Conservation (phyloP, 2,888 invertebrate genomes). For the Antheraea yamamai region DNA sequence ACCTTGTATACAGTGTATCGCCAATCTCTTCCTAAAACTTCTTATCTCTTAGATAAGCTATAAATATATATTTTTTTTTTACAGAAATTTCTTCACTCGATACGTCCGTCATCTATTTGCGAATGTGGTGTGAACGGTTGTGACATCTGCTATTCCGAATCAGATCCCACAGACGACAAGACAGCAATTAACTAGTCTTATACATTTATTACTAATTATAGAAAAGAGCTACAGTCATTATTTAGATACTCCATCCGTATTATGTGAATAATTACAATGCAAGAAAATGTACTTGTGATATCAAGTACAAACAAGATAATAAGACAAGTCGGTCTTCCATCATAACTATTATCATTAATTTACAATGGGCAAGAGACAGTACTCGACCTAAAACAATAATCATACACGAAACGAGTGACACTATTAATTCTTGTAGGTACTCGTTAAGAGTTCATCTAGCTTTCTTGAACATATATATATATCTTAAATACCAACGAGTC, state of each 20-base stretch:
- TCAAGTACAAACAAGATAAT: slow-evolving; percentile 60
- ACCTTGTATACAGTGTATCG: not conserved
- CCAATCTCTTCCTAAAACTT: slow-evolving; percentile 18
- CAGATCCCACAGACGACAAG: slow-evolving; percentile 72
- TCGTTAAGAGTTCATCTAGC: slow-evolving; percentile 1
- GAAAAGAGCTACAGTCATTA: slow-evolving; percentile 31
- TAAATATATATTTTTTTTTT: slow-evolving; percentile 25
- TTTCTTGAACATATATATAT: not conserved
- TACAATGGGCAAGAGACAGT: slow-evolving; percentile 50
- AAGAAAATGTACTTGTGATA: slow-evolving; percentile 48
- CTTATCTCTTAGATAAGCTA: slow-evolving; percentile 28
- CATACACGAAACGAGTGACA: slow-evolving; percentile 16
- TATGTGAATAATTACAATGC: slow-evolving; percentile 28
- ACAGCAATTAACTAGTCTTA: slow-evolving; percentile 60
- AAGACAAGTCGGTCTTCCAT: slow-evolving; percentile 58
- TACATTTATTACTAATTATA: slow-evolving; percentile 25
- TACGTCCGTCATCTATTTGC: slow-evolving; percentile 87
- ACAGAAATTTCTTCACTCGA: slow-evolving; percentile 89
- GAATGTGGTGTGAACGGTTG: slow-evolving; percentile 91
- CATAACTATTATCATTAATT: slow-evolving; percentile 66
- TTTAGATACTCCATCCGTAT: slow-evolving; percentile 31
- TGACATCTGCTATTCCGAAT: slow-evolving; percentile 81
- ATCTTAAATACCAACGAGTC: not conserved
- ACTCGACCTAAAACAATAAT: slow-evolving; percentile 58
- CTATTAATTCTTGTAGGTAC: not conserved